A percentile compares a stretch with the other conserved stretches of the same genome.
phyloP scores from a whole-genome alignment of 2,113 vertebrate species.

The Struthidea cinerea region DNA sequence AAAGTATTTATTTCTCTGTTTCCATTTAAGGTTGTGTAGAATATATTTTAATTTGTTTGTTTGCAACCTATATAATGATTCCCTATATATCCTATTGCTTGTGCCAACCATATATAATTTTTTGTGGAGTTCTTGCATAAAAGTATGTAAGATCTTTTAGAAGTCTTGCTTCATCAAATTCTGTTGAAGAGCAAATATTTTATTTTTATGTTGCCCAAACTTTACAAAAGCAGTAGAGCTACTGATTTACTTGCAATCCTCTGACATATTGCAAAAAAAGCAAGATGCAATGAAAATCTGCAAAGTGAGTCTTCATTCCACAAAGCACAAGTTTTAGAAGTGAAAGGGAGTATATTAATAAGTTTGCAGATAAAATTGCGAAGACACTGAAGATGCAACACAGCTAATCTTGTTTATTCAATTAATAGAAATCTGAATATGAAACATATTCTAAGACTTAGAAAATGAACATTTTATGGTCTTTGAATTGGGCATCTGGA shows the following conservation, averaged over 20 bases:
- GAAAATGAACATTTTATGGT: not conserved
- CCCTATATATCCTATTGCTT: not conserved
- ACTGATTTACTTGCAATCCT: not conserved
- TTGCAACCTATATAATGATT: not conserved
- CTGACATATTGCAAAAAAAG: not conserved
- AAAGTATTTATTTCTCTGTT: not conserved
- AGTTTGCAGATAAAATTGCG: not conserved
- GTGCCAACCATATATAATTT: not conserved
- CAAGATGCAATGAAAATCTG: not conserved
- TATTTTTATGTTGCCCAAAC: not conserved
- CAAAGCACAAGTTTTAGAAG: not conserved
- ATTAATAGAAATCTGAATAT: not conserved
- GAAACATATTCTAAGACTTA: not conserved
- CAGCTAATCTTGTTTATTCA: not conserved
- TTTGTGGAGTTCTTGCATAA: not conserved
- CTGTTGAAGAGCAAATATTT: not conserved
- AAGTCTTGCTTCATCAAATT: not conserved
- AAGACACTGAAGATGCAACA: not conserved
- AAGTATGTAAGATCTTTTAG: not conserved
- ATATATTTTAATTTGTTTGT: not conserved
- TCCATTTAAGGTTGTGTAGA: not conserved
- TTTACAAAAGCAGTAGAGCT: not conserved
- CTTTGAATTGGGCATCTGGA: not conserved
- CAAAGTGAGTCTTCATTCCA: not conserved
- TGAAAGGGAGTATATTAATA: not conserved